These are phyloP conservation scores for Heliothis subflexa DNA, from an alignment of 1,140 invertebrate genomes.

Conservation along the genomic window DNA sequence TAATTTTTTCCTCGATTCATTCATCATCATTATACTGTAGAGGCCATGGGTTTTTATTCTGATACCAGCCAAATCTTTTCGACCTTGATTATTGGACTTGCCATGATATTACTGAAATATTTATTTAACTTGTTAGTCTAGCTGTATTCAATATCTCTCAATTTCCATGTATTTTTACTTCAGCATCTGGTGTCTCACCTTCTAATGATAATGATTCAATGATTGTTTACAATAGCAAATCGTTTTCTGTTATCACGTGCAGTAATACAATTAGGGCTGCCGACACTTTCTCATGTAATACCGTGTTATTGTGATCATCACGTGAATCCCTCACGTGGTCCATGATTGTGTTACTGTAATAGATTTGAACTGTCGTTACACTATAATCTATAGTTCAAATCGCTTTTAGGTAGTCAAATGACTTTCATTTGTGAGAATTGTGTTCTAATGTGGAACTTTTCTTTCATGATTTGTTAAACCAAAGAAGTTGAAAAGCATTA, in stretches of 20 bases:
- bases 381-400: neutral
- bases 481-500: too few species aligned
- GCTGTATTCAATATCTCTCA: neutral
- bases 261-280: neutral
- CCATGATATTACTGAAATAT: neutral
- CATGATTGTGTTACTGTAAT: neutral
- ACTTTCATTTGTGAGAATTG: too few species aligned
- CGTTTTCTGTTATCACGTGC: constrained; percentile 23
- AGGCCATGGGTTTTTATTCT: constrained; percentile 10
- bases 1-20: constrained; percentile 9
- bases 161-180: neutral
- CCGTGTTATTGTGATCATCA: constrained; percentile 8
- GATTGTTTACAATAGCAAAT: constrained; percentile 19
- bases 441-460: too few species aligned
- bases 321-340: constrained; percentile 5
- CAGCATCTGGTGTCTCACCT: neutral
- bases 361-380: neutral
- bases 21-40: constrained; percentile 4
- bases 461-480: too few species aligned
- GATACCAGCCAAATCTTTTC: constrained; percentile 13
- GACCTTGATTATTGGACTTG: neutral
- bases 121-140: too few species aligned
- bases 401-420: neutral
- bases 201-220: neutral
- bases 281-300: constrained; percentile 29